phyloP scores from a whole-genome alignment of 2,113 vertebrate genomes.

The Nothocercus nigrocapillus region DNA sequence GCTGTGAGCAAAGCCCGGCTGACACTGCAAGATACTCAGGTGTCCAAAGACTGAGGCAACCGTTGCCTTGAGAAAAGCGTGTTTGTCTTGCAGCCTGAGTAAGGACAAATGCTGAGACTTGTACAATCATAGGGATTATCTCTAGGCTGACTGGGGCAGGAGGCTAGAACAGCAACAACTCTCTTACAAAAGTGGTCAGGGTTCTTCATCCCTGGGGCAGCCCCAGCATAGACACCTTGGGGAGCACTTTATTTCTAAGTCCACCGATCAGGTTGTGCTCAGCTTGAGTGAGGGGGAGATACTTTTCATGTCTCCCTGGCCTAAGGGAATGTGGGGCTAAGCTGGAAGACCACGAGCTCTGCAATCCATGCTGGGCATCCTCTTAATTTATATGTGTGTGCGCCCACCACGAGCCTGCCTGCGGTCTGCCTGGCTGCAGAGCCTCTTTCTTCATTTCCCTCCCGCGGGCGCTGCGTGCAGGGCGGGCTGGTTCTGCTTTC shows the following conservation, averaged over 20 bases:
- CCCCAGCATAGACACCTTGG: accelerated
- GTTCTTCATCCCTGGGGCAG: not conserved
- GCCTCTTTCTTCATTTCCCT: not conserved
- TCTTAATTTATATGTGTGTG: accelerated
- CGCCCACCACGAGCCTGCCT: not conserved
- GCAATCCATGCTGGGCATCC: not conserved
- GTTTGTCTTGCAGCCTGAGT: not conserved
- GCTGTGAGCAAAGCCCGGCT: accelerated
- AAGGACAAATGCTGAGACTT: not conserved
- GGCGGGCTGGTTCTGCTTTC: not conserved
- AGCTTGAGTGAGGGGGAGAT: not conserved
- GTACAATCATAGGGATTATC: not conserved
- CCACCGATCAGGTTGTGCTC: not conserved
- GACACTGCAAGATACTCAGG: accelerated
- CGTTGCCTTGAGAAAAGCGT: accelerated
- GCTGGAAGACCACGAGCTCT: accelerated
- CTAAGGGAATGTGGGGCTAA: not conserved
- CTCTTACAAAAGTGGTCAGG: not conserved
- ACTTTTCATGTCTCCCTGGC: not conserved
- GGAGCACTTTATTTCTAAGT: not conserved
- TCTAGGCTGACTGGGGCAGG: not conserved
- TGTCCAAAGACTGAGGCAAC: not conserved
- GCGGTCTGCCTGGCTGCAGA: accelerated
- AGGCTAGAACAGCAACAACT: not conserved
- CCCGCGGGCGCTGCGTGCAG: not conserved